Evolutionary conservation across 1,140 invertebrate genomes (phyloP).

Genomic region (Anastrepha ludens): DNA sequence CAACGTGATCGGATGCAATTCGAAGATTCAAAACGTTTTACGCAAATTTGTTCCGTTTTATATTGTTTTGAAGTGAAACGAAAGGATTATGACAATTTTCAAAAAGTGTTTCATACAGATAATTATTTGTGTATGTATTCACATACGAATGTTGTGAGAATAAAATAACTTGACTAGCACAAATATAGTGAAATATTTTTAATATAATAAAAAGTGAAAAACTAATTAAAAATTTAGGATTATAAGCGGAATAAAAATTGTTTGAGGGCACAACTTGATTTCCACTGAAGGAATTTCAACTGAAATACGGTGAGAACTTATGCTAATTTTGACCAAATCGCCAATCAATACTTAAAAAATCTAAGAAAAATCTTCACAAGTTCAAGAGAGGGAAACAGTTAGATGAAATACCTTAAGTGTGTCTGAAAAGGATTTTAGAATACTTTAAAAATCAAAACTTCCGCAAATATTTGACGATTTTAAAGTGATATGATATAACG

Average conservation of each 20-base stretch:
- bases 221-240: not conserved
- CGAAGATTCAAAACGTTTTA: not conserved
- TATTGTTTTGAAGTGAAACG: constrained; percentile 3
- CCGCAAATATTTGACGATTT: too few species aligned
- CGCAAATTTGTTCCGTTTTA: constrained; percentile 15
- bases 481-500: too few species aligned
- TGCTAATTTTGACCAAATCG: too few species aligned
- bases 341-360: too few species aligned
- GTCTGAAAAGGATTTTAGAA: too few species aligned
- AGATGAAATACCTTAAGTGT: too few species aligned
- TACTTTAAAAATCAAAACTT: too few species aligned
- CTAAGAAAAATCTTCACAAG: too few species aligned
- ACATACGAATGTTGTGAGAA: not conserved
- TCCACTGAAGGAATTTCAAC: not conserved
- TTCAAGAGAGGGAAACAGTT: too few species aligned
- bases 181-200: constrained; percentile 28
- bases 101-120: not conserved
- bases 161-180: not conserved
- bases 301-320: not conserved
- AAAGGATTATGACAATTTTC: not conserved
- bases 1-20: constrained; percentile 41
- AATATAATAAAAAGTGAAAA: not conserved
- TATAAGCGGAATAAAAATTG: not conserved
- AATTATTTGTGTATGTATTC: not conserved
- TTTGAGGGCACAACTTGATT: not conserved